These are phyloP conservation scores for Caenorhabditis sp. DNA, from an alignment of 2,888 invertebrate species.

Conservation along the genomic window DNA sequence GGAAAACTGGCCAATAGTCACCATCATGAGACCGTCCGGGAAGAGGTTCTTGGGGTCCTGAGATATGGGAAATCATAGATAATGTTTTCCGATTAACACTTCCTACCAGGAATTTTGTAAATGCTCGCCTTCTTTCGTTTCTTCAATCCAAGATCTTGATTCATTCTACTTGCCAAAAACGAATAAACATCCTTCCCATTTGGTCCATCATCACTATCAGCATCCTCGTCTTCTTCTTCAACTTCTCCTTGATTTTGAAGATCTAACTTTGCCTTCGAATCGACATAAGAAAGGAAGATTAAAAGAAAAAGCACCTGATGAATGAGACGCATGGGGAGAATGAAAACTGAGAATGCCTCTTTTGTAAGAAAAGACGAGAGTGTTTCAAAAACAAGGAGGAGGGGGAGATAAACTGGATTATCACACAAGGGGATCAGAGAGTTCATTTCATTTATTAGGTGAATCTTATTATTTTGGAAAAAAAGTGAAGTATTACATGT, in stretches of 20 bases:
- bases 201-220: constrained; percentile 48
- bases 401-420: constrained; percentile 50
- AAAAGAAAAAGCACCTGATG: constrained; percentile 51
- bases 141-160: constrained; percentile 70
- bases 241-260: constrained; percentile 57
- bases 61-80: background rate
- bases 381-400: constrained; percentile 51
- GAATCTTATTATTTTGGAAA: background rate
- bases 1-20: constrained; percentile 79
- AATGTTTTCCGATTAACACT: background rate
- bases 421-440: constrained; percentile 14
- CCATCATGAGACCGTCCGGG: constrained; percentile 76
- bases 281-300: constrained; percentile 39
- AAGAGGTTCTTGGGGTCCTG: constrained; percentile 77
- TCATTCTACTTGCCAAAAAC: constrained; percentile 73
- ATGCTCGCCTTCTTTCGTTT: constrained; percentile 63
- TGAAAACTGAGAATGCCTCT: constrained; percentile 4
- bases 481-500: constrained; percentile 22
- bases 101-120: constrained; percentile 70
- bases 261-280: constrained; percentile 52
- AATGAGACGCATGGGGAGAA: constrained; percentile 37
- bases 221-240: constrained; percentile 50
- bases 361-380: constrained; percentile 38
- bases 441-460: constrained; percentile 47
- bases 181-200: constrained; percentile 64